A percentile compares a stretch with the other conserved stretches of the same genome.
Evolutionary conservation across 2,888 invertebrate genomes (phyloP).

Genomic region (Leptura quadrifasciata): DNA sequence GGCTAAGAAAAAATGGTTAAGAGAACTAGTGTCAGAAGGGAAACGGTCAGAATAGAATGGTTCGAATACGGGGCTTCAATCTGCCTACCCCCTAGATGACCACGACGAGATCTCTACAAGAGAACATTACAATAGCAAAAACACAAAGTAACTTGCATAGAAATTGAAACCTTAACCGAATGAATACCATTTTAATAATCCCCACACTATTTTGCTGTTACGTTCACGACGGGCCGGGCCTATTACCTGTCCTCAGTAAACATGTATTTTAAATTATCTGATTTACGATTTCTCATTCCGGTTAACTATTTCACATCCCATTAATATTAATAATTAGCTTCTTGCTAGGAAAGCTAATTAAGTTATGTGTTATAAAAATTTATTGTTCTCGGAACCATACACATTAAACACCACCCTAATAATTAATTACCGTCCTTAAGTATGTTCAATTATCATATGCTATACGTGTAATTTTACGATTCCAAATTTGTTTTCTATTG

Average conservation of each 20-base stretch:
- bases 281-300: background rate
- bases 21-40: no score
- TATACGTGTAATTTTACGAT: background rate
- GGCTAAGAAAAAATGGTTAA: no score
- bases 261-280: background rate
- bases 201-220: background rate
- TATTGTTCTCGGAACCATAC: background rate
- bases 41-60: no score
- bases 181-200: no score
- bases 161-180: no score
- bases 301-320: background rate
- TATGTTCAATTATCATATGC: conserved; percentile 1
- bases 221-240: background rate
- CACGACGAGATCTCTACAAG: no score
- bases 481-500: conserved; percentile 1
- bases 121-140: no score
- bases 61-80: no score
- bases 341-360: conserved; percentile 2
- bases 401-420: conserved; percentile 3
- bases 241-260: background rate
- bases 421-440: background rate
- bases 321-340: background rate
- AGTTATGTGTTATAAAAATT: conserved; percentile 3
- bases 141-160: no score
- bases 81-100: no score